Conservation (phyloP, 2,113 vertebrate species). For the Setophaga petechia region DNA sequence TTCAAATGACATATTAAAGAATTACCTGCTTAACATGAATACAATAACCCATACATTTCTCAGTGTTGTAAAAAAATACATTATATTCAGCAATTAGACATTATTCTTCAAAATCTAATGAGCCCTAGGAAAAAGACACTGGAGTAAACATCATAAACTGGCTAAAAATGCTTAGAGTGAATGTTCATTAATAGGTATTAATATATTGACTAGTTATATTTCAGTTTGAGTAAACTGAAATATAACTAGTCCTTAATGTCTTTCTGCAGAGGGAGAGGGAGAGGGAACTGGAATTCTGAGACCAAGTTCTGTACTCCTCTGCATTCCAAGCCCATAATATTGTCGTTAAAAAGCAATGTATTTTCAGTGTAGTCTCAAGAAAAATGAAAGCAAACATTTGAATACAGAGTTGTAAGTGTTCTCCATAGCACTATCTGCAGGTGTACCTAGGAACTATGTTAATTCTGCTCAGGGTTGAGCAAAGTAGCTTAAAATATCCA, state of each 20-base stretch:
- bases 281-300: neutral
- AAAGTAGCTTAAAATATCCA: neutral
- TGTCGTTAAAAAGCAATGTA: neutral
- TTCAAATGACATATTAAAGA: neutral
- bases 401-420: neutral
- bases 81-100: neutral
- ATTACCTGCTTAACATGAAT: neutral
- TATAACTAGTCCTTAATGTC: neutral
- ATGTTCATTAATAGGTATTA: neutral
- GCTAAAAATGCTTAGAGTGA: neutral
- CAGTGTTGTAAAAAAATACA: neutral
- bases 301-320: neutral
- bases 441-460: neutral
- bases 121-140: neutral
- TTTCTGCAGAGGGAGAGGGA: neutral
- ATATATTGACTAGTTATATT: no score
- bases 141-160: neutral
- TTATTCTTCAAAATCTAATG: conserved; percentile 22
- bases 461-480: neutral
- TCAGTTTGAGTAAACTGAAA: conserved; percentile 12
- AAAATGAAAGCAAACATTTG: neutral
- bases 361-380: neutral
- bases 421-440: neutral
- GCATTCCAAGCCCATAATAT: neutral
- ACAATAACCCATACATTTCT: neutral